A percentile compares a stretch with the other conserved stretches of the same genome.
phyloP scores from a whole-genome alignment of 2,797 vertebrate genomes.

The Pipistrellus pipistrellus region DNA sequence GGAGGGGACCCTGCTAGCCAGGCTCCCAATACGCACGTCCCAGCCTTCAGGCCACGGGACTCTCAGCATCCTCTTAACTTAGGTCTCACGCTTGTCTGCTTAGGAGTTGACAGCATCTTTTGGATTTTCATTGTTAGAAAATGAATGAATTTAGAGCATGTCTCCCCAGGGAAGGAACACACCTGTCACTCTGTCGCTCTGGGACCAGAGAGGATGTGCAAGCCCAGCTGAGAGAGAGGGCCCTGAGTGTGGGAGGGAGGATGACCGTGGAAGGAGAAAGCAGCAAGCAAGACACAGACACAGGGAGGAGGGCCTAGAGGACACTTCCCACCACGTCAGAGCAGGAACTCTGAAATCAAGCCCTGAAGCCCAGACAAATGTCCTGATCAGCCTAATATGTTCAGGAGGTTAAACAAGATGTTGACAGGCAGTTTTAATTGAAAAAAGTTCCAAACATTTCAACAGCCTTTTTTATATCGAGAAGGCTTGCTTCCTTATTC shows the following conservation, averaged over 20 bases:
- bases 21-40: neutral
- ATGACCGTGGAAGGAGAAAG: neutral
- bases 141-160: neutral
- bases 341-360: neutral
- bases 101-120: neutral
- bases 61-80: neutral
- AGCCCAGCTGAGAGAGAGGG: neutral
- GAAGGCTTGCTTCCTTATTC: neutral
- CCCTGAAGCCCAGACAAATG: neutral
- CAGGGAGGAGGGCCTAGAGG: neutral
- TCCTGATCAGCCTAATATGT: neutral
- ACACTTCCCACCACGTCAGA: neutral
- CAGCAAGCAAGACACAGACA: neutral
- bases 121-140: neutral
- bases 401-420: neutral
- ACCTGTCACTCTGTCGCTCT: neutral
- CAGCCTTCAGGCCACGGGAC: neutral
- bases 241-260: neutral
- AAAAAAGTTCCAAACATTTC: neutral
- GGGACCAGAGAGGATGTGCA: neutral
- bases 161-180: neutral
- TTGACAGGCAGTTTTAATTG: neutral
- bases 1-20: neutral
- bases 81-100: neutral
- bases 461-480: neutral